Evolutionary conservation across 2,888 invertebrate genomes (phyloP).

Genomic region (Mesorhabditis spiculigera): DNA sequence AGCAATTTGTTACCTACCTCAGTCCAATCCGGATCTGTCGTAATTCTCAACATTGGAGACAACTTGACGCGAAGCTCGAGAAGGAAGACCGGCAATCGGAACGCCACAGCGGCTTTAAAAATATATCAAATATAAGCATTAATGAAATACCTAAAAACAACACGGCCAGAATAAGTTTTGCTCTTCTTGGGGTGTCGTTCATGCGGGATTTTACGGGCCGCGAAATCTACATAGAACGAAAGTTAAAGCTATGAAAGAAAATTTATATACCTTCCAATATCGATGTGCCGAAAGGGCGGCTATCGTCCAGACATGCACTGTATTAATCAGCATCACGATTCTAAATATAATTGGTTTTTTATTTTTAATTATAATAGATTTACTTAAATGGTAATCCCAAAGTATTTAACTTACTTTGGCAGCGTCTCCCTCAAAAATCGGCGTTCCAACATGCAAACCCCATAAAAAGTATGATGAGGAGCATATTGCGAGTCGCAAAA

Average conservation of each 20-base stretch:
- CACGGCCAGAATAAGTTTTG: conserved; percentile 36
- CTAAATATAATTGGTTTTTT: conserved; percentile 21
- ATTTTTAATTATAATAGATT: too few relatives aligned
- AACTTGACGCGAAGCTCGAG: conserved; percentile 48
- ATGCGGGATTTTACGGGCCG: conserved; percentile 53
- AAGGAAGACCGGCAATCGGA: conserved; percentile 51
- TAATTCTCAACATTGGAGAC: conserved; percentile 43
- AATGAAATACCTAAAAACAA: conserved; percentile 26
- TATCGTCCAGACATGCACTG: conserved; percentile 56
- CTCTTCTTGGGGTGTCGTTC: conserved; percentile 52
- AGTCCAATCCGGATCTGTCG: conserved; percentile 42
- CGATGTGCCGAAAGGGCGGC: conserved; percentile 54
- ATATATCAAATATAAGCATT: too few relatives aligned
- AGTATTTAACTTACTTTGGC: conserved; percentile 37
- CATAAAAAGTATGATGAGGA: conserved; percentile 32
- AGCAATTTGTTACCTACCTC: conserved; percentile 28
- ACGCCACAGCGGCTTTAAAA: conserved; percentile 31
- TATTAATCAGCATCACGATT: conserved; percentile 47
- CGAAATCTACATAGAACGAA: too few relatives aligned
- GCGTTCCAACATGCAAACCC: conserved; percentile 52
- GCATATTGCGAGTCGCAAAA: conserved; percentile 35
- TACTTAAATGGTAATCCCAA: too few relatives aligned
- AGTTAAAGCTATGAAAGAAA: not conserved
- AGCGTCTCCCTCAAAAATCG: conserved; percentile 47
- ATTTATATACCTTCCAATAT: conserved; percentile 51